Evolutionary conservation across 1,140 invertebrate species (phyloP), one percentile per base, ranked within the genome.

Genomic region (Lutraria rhynchaena): DNA sequence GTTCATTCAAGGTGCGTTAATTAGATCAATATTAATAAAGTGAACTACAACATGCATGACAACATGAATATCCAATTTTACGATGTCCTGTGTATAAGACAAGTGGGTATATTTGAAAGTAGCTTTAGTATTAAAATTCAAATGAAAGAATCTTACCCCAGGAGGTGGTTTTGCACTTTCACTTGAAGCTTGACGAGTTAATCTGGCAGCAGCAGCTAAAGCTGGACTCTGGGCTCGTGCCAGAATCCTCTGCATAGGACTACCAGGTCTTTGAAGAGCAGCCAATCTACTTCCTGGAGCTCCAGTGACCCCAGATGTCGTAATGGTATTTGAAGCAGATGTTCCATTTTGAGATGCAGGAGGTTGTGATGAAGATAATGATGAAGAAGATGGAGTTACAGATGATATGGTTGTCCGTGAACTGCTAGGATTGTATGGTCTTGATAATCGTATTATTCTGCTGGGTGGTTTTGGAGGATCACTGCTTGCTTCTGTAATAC

Each of bases 251-350:
- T 73, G 78, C 70, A 81, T 73, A 35, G 78, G 78, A 22, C 78
- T 81, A 1, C 78, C 78, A 35, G 78, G 67, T 65, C 78, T 81
- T 22, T 81, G 78, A n/a, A 81, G 67, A 19, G 78, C 78, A 29
- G 78, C 78, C 37, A 81, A 37, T 22, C 78, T 11, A 35, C 78
- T 81, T 11, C 78, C 78, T 33, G 78, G 60, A 41, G 78, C 49
- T 29, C 41, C 17, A 4, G 58, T 0, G 9, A 51, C 27, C 55
- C n/a, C 24, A 15, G 46, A 33, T 9, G 35, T 41, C 0, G 69
- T 27, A 5, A 22, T 44, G 11, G 19, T 31, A 22, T 41, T 35
- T 33, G 31, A 24, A 31, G 29, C 27, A n/a, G 46, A 29, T 1
- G 37, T 17, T 9, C 27, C 15, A 13, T 58, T 49, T 33, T 44